Percentiles rank a stretch among this genome's conserved stretches.
Conservation (phyloP, 2,113 vertebrate genomes). For the Oreocharis arfaki region DNA sequence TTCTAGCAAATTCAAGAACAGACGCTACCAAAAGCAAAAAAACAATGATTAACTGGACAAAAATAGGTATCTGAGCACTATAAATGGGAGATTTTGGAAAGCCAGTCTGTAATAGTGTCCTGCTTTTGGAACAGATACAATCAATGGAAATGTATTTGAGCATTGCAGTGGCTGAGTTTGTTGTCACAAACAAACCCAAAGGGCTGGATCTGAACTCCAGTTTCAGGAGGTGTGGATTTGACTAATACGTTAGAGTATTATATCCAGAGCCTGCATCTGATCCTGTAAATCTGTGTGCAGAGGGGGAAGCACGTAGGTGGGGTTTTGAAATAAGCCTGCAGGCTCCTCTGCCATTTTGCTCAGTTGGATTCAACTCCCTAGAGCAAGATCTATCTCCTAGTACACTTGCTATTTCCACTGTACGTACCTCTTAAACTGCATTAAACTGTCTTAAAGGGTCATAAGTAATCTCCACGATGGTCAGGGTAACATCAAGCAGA, state of each 20-base stretch:
- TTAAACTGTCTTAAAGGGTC: not conserved
- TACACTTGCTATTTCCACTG: not conserved
- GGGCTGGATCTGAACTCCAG: not conserved
- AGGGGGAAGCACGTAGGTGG: not conserved
- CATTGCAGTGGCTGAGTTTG: fast-evolving
- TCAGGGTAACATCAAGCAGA: not conserved
- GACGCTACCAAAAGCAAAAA: not conserved
- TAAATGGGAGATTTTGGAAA: not conserved
- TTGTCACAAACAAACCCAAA: not conserved
- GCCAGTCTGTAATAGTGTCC: not conserved
- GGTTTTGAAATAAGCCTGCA: not conserved
- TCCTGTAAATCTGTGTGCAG: not conserved
- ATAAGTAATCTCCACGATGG: not conserved
- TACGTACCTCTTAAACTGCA: not conserved
- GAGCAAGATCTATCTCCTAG: not conserved
- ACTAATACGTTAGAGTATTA: not conserved
- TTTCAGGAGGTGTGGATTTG: not conserved
- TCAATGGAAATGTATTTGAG: not conserved
- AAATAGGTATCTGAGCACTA: not conserved
- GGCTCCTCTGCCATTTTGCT: not conserved
- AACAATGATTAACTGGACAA: not conserved
- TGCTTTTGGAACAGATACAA: not conserved
- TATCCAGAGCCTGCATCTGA: not conserved
- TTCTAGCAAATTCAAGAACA: not conserved
- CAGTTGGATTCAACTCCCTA: not conserved